phyloP scores from a whole-genome alignment of 2,113 vertebrate genomes.

The Raphicerus campestris region DNA sequence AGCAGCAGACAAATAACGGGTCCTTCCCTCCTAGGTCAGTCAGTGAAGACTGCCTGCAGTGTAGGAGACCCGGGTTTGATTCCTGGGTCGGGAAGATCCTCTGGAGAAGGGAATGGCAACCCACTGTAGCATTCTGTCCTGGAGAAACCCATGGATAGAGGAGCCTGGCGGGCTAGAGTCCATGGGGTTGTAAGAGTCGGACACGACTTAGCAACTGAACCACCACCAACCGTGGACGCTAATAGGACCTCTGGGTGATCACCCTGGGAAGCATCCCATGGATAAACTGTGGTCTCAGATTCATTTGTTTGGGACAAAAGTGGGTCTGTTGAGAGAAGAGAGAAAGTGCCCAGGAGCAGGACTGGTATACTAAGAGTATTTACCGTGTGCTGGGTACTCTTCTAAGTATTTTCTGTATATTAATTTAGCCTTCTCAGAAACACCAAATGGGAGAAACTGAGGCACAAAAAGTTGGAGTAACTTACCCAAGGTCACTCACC shows the following conservation, averaged over 20 bases:
- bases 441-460: neutral
- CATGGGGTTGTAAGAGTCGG: neutral
- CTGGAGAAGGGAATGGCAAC: neutral
- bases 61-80: neutral
- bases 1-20: neutral
- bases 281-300: neutral
- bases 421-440: neutral
- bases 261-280: neutral
- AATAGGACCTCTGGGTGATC: neutral
- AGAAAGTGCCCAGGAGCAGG: neutral
- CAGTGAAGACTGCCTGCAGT: neutral
- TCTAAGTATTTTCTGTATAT: neutral
- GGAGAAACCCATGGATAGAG: neutral
- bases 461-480: neutral
- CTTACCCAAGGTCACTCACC: neutral
- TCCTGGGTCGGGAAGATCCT: neutral
- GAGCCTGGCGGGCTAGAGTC: neutral
- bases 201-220: neutral
- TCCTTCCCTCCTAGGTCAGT: neutral
- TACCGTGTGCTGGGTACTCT: neutral
- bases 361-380: too few relatives aligned
- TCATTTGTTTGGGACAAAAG: neutral
- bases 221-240: rapidly evolving
- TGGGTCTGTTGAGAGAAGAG: neutral
- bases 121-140: neutral